Evolutionary conservation across 2,113 vertebrate species (phyloP).

Genomic region (Erythrolamprus reginae): DNA sequence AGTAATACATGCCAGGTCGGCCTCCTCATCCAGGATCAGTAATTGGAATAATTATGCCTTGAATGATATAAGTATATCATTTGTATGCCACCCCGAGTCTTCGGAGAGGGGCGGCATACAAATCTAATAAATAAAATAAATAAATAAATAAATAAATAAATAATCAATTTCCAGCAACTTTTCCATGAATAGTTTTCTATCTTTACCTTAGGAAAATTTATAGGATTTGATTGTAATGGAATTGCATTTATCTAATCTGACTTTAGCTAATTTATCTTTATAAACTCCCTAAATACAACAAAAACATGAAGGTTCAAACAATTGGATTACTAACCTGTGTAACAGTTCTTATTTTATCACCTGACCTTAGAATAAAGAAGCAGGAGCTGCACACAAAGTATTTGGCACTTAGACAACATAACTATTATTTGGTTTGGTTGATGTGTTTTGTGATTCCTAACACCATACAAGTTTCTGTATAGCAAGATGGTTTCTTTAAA

Average conservation of each 20-base stretch:
- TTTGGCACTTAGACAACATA: slow-evolving; percentile 22
- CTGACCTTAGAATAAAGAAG: not conserved
- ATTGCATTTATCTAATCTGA: not conserved
- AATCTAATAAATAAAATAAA: too few species aligned
- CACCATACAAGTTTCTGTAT: slow-evolving; percentile 37
- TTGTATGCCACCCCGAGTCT: too few species aligned
- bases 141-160: too few species aligned
- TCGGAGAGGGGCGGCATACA: too few species aligned
- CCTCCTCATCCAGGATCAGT: too few species aligned
- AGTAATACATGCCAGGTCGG: too few species aligned
- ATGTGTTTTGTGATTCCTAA: slow-evolving; percentile 4
- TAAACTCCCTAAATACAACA: not conserved
- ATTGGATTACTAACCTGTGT: not conserved
- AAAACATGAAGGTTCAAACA: not conserved
- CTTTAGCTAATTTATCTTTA: not conserved
- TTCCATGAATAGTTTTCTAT: not conserved
- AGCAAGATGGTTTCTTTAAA: slow-evolving; percentile 54
- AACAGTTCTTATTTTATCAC: not conserved
- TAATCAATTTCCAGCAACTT: not conserved
- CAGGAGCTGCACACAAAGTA: not conserved
- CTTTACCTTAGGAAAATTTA: not conserved
- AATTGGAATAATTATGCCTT: not conserved
- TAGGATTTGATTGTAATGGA: not conserved
- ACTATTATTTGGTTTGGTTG: not conserved
- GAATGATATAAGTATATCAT: not conserved